Conservation (phyloP, 2,113 vertebrate species). For the Myotis yumanensis region DNA sequence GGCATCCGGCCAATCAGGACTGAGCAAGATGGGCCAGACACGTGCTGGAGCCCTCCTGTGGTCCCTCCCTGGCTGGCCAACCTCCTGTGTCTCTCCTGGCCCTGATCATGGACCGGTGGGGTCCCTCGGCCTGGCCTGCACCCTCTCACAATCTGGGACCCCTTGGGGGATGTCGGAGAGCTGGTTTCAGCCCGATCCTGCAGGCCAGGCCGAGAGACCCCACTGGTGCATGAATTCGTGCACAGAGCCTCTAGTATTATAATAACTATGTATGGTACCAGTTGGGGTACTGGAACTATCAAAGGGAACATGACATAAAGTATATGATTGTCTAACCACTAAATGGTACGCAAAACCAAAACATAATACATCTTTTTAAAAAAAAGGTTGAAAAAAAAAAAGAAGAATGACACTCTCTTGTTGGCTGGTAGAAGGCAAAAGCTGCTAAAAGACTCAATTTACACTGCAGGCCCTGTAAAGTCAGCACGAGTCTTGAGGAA, state of each 20-base stretch:
- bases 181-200: too few relatives aligned
- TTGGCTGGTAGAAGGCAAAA: background rate
- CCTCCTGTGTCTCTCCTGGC: too few relatives aligned
- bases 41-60: too few relatives aligned
- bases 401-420: background rate
- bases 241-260: background rate
- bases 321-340: background rate
- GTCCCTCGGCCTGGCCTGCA: too few relatives aligned
- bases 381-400: background rate
- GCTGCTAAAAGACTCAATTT: background rate
- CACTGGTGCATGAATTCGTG: too few relatives aligned
- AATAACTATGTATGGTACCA: background rate
- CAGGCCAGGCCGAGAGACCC: too few relatives aligned
- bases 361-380: background rate
- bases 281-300: background rate
- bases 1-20: too few relatives aligned
- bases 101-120: too few relatives aligned
- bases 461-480: background rate
- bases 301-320: background rate
- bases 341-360: background rate
- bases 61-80: too few relatives aligned
- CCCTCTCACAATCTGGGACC: too few relatives aligned
- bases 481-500: background rate
- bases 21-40: too few relatives aligned
- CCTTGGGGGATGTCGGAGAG: too few relatives aligned